phyloP scores from a whole-genome alignment of 2,113 vertebrate genomes.

The Abramis brama region DNA sequence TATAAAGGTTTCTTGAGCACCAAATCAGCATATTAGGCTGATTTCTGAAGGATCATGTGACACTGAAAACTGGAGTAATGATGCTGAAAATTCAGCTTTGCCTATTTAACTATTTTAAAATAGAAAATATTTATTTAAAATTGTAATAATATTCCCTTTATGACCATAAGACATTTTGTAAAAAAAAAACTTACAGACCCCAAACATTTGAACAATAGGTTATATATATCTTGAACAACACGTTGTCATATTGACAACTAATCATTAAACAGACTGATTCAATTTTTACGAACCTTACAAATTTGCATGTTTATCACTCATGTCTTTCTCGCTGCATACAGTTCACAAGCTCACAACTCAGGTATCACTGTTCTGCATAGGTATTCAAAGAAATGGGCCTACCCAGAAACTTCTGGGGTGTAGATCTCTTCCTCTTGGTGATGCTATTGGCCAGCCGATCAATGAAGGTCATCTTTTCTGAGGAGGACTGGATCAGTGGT shows the following conservation, averaged over 20 bases:
- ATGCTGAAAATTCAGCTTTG: neutral
- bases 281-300: neutral
- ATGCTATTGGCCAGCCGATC: constrained; percentile 89
- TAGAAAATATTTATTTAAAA: neutral
- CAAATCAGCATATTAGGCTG: too few species aligned
- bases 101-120: neutral
- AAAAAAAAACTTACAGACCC: neutral
- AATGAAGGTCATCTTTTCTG: constrained; percentile 86
- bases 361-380: neutral
- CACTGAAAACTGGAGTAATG: neutral
- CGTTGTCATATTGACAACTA: neutral
- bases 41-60: too few species aligned
- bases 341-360: neutral
- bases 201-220: neutral
- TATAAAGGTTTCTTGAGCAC: too few species aligned
- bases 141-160: neutral
- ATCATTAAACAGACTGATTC: neutral
- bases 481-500: constrained; percentile 82
- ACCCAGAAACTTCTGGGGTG: constrained; percentile 96
- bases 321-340: neutral
- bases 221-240: neutral
- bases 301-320: neutral
- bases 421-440: constrained; percentile 94
- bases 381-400: constrained; percentile 59
- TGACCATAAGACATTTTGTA: neutral